These are phyloP conservation scores for Argynnis bischoffii DNA, from an alignment of 2,888 invertebrate species.

Conservation along the genomic window DNA sequence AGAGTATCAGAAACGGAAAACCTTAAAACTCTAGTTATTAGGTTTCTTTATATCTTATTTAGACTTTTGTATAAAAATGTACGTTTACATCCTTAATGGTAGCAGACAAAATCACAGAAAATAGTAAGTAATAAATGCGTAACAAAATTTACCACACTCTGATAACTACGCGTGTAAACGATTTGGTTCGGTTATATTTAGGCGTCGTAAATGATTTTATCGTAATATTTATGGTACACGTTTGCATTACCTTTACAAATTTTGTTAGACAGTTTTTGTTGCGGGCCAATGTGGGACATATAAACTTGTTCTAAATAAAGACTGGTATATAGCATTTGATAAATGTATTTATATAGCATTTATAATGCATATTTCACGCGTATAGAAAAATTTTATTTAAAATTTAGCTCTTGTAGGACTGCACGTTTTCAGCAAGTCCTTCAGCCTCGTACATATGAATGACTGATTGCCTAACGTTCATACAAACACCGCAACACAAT, in stretches of 20 bases:
- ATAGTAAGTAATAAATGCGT: slow-evolving; percentile 23
- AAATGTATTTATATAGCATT: not conserved
- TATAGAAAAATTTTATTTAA: not conserved
- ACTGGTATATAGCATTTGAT: not conserved
- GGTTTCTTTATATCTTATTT: too few species aligned
- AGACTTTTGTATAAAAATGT: too few species aligned
- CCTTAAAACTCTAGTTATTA: too few species aligned
- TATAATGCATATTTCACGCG: too few species aligned
- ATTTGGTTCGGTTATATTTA: slow-evolving; percentile 33
- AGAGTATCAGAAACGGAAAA: too few species aligned
- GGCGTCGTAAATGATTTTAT: slow-evolving; percentile 26
- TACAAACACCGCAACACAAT: slow-evolving; percentile 57
- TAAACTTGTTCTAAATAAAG: not conserved
- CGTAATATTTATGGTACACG: slow-evolving; percentile 24
- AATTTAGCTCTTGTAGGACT: slow-evolving; percentile 18
- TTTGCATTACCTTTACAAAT: slow-evolving; percentile 16
- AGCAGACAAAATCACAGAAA: slow-evolving; percentile 1
- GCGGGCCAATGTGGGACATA: not conserved
- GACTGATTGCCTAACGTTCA: slow-evolving; percentile 63
- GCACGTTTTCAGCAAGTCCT: slow-evolving; percentile 61
- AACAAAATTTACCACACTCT: slow-evolving; percentile 34
- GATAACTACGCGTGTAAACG: slow-evolving; percentile 29
- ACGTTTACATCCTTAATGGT: too few species aligned
- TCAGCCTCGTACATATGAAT: slow-evolving; percentile 64
- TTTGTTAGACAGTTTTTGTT: slow-evolving; percentile 8